Evolutionary conservation across 2,113 vertebrate species (phyloP).

Genomic region (Sander vitreus): DNA sequence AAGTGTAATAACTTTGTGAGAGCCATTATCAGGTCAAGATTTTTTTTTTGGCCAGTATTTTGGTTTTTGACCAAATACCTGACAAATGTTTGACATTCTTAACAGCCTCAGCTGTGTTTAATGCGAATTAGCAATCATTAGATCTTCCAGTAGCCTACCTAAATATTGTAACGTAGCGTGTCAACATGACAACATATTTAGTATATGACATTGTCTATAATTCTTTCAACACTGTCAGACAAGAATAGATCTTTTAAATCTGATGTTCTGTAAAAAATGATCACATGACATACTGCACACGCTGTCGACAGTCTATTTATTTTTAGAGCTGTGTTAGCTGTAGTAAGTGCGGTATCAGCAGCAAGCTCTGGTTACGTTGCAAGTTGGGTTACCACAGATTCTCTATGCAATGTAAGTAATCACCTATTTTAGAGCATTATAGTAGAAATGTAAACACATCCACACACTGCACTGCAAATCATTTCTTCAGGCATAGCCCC

Average conservation of each 20-base stretch:
- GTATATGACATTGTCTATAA: neutral
- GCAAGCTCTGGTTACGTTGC: neutral
- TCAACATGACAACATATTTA: neutral
- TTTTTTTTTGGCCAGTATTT: neutral
- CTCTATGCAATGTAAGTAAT: constrained; percentile 2
- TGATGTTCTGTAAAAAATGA: neutral
- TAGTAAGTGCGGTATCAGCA: neutral
- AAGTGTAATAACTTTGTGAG: neutral
- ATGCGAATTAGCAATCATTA: neutral
- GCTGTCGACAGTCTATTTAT: neutral
- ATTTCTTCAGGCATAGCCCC: constrained; percentile 59
- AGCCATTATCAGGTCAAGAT: neutral
- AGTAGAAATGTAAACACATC: constrained; percentile 52
- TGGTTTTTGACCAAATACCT: neutral
- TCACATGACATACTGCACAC: neutral
- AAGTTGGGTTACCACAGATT: neutral
- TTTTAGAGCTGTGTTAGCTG: neutral
- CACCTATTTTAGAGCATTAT: constrained; percentile 18
- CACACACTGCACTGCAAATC: neutral
- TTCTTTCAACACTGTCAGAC: neutral
- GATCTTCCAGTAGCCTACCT: neutral
- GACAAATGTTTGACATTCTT: neutral
- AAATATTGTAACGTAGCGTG: neutral
- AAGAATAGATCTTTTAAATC: neutral
- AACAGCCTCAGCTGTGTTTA: neutral